A percentile compares a stretch with the other conserved stretches of the same genome.
Evolutionary conservation across 2,113 vertebrate species (phyloP).

Genomic region (rabbit (Oryctolagus cuniculus)): DNA sequence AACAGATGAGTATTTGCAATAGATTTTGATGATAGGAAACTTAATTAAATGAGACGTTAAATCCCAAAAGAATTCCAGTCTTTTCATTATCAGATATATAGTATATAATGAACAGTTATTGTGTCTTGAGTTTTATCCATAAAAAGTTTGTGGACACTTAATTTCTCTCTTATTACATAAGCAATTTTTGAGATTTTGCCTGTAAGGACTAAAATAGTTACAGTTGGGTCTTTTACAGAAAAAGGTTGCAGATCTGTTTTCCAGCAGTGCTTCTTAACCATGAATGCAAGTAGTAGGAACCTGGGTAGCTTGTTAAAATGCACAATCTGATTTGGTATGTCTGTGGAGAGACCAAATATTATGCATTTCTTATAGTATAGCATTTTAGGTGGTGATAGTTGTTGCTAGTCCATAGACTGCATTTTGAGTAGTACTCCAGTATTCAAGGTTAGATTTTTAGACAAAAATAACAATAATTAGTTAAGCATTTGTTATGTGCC

Average conservation of each 20-base stretch:
- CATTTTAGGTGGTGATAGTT: not conserved
- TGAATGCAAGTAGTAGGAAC: not conserved
- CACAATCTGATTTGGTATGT: not conserved
- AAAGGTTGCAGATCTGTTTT: slow-evolving; percentile 35
- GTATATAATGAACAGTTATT: not conserved
- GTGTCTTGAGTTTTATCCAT: not conserved
- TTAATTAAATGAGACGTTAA: not conserved
- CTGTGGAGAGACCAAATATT: not conserved
- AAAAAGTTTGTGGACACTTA: not conserved
- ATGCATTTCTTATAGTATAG: not conserved
- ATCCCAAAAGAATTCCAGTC: not conserved
- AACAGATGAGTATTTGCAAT: slow-evolving; percentile 9
- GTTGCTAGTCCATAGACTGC: not conserved
- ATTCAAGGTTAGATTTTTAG: slow-evolving; percentile 43
- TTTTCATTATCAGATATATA: slow-evolving; percentile 21
- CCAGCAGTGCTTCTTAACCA: slow-evolving; percentile 2
- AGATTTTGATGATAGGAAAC: slow-evolving; percentile 43
- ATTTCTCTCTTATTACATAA: slow-evolving; percentile 18
- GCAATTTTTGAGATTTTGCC: not conserved
- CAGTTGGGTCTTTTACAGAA: not conserved
- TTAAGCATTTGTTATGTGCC: slow-evolving; percentile 3
- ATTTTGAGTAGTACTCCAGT: slow-evolving; percentile 22
- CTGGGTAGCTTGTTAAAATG: slow-evolving; percentile 59
- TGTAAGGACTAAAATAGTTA: slow-evolving; percentile 30
- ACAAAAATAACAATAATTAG: not conserved